Conservation (phyloP, 2,888 invertebrate species). For the Mesorhabditis belari region DNA sequence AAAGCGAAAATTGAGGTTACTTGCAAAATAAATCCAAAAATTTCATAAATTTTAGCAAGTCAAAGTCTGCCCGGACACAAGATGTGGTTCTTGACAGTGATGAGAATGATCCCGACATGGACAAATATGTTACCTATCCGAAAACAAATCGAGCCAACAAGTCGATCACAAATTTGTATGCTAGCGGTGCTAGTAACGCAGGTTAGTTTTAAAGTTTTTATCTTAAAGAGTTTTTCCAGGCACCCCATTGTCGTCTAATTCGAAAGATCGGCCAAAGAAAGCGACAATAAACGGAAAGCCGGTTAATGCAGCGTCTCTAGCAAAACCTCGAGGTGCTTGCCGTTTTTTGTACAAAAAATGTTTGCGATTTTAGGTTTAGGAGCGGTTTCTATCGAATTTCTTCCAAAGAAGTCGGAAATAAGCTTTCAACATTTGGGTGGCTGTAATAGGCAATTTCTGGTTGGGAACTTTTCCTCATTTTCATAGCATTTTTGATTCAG, state of each 20-base stretch:
- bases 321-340: background rate
- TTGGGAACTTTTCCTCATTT: slow-evolving; percentile 1
- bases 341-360: background rate
- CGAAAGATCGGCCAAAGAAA: background rate
- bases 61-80: background rate
- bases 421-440: slow-evolving; percentile 38
- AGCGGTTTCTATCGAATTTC: slow-evolving; percentile 11
- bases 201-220: background rate
- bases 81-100: background rate
- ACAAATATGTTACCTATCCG: background rate
- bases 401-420: slow-evolving; percentile 16
- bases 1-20: background rate
- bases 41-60: background rate
- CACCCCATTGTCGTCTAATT: no score
- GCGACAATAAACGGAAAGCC: background rate
- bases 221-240: no score
- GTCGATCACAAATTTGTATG: slow-evolving; percentile 20
- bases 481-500: slow-evolving; percentile 11
- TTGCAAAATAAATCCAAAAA: background rate
- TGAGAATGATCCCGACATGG: background rate
- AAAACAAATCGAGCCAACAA: slow-evolving; percentile 28
- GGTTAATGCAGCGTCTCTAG: background rate
- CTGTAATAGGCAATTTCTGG: slow-evolving; percentile 38
- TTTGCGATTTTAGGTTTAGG: slow-evolving; percentile 19
- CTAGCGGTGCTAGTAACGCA: background rate